Conservation (phyloP, 1,140 invertebrate species). For the Anoplophora glabripennis region DNA sequence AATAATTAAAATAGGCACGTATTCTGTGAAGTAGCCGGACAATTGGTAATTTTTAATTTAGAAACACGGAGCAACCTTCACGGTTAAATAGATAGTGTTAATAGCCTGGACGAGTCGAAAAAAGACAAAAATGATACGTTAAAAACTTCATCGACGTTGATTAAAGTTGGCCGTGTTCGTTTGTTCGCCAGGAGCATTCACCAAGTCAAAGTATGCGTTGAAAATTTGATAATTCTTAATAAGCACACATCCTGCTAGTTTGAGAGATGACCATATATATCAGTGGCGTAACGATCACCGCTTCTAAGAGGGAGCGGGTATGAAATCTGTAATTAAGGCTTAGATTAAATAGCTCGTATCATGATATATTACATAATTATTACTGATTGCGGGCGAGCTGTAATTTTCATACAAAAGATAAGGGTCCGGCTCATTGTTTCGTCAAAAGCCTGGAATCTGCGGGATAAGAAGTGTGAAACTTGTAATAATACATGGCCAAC, state of each 20-base stretch:
- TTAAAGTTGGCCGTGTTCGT: conserved; percentile 11
- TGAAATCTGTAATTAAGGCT: conserved; percentile 1
- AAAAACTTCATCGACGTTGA: conserved; percentile 15
- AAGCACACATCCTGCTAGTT: not conserved
- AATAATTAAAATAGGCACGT: conserved; percentile 11
- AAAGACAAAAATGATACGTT: not conserved
- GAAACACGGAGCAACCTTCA: conserved; percentile 12
- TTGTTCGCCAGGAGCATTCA: not conserved
- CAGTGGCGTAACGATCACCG: not conserved
- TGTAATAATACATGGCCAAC: not conserved
- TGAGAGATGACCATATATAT: not conserved
- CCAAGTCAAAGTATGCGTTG: conserved; percentile 7
- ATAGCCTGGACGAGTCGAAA: conserved; percentile 6
- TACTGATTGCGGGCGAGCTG: not conserved
- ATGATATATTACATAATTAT: conserved; percentile 1
- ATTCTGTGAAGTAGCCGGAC: not conserved
- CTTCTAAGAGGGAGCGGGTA: not conserved
- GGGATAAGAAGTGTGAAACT: not conserved
- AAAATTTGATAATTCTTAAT: not conserved
- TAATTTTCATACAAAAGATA: not conserved
- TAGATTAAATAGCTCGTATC: conserved; percentile 2
- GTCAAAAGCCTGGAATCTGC: not conserved
- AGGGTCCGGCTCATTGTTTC: not conserved
- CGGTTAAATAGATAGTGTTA: conserved; percentile 22
- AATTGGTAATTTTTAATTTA: conserved; percentile 25